Percentiles rank a stretch among this genome's conserved stretches.
Conservation (phyloP, 2,888 invertebrate species). For the Polydrusus cervinus region DNA sequence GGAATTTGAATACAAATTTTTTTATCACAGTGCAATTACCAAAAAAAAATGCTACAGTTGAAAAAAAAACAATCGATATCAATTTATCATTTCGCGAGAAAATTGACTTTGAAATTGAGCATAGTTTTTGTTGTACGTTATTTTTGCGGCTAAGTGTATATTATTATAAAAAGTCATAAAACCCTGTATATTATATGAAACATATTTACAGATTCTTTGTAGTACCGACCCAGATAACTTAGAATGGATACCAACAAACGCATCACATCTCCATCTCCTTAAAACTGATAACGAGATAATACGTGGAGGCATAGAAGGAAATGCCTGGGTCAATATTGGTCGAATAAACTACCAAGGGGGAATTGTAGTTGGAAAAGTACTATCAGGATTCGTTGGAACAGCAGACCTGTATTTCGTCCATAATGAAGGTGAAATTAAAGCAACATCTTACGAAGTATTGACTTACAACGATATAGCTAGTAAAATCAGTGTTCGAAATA, state of each 20-base stretch:
- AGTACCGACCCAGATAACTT: slow-evolving; percentile 14
- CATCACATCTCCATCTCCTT: slow-evolving; percentile 14
- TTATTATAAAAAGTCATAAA: too few relatives aligned
- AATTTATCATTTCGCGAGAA: too few relatives aligned
- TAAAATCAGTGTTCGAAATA: not conserved
- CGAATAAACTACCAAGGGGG: slow-evolving; percentile 19
- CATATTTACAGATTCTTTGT: slow-evolving; percentile 27
- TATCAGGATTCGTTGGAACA: slow-evolving; percentile 16
- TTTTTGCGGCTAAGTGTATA: too few relatives aligned
- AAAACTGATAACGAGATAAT: not conserved
- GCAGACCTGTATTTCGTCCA: slow-evolving; percentile 34
- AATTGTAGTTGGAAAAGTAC: slow-evolving; percentile 28
- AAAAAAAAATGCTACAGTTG: too few relatives aligned
- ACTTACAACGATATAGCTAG: slow-evolving; percentile 13
- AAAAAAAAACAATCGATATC: too few relatives aligned
- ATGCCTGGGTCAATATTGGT: slow-evolving; percentile 14
- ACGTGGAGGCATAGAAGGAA: slow-evolving; percentile 19
- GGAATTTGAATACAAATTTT: too few relatives aligned
- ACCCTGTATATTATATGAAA: too few relatives aligned
- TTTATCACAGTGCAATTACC: too few relatives aligned
- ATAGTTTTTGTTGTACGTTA: too few relatives aligned
- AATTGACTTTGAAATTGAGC: too few relatives aligned
- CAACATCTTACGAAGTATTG: slow-evolving; percentile 22
- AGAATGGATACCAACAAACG: slow-evolving; percentile 24
- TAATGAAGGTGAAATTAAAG: slow-evolving; percentile 13